phyloP scores from a whole-genome alignment of 2,113 vertebrate species.

The Lepus americanus region DNA sequence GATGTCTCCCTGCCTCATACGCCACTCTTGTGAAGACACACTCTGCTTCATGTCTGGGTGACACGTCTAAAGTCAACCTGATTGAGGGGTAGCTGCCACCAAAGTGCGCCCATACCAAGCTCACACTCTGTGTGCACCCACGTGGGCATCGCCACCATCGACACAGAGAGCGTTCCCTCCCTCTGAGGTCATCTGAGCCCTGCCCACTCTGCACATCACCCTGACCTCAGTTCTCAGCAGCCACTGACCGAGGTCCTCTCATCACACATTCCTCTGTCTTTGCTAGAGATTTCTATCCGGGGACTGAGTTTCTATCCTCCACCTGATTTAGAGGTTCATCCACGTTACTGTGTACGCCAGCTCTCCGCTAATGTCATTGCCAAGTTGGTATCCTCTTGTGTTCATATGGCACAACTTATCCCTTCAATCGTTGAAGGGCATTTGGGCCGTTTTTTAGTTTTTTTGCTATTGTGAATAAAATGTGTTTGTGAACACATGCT shows the following conservation, averaged over 20 bases:
- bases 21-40: background rate
- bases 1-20: background rate
- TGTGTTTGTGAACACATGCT: background rate
- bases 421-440: background rate
- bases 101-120: background rate
- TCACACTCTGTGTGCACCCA: background rate
- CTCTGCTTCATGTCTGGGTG: background rate
- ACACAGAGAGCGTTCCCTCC: no score
- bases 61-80: background rate
- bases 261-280: background rate
- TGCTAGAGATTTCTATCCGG: background rate
- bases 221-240: background rate
- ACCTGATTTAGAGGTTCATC: background rate
- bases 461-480: background rate
- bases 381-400: background rate
- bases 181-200: background rate
- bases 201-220: background rate
- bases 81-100: background rate
- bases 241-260: background rate
- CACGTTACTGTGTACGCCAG: background rate
- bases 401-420: background rate
- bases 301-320: background rate
- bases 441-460: background rate
- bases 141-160: fast-evolving
- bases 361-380: background rate